Percentiles rank a stretch among this genome's conserved stretches.
These are phyloP conservation scores for Brachyptera putata DNA, from an alignment of 2,888 invertebrate species.

Conservation along the genomic window DNA sequence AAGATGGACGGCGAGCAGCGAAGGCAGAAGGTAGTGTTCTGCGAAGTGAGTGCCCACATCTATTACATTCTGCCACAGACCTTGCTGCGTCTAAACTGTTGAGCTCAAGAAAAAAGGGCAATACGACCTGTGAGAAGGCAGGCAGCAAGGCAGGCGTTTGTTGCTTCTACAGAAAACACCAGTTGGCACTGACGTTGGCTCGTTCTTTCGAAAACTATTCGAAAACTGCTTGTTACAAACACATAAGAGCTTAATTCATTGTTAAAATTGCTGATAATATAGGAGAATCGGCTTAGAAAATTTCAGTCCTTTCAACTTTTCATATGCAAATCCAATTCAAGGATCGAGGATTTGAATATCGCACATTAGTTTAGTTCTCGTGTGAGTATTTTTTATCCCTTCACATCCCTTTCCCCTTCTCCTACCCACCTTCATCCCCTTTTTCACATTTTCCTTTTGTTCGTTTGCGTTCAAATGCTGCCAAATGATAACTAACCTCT, in stretches of 20 bases:
- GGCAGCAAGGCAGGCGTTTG: too few relatives aligned
- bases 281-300: background rate
- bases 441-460: too few relatives aligned
- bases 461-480: background rate
- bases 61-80: background rate
- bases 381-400: background rate
- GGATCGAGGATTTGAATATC: constrained; percentile 14
- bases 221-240: background rate
- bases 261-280: constrained; percentile 16
- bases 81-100: background rate
- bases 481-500: constrained; percentile 19
- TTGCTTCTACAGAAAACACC: too few relatives aligned
- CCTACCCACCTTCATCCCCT: too few relatives aligned
- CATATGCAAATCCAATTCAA: constrained; percentile 19
- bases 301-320: constrained; percentile 8
- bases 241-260: background rate
- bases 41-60: background rate
- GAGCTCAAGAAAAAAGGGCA: background rate
- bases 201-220: background rate
- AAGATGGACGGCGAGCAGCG: too few relatives aligned
- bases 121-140: too few relatives aligned
- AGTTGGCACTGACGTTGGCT: background rate
- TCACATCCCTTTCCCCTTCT: too few relatives aligned
- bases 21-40: background rate
- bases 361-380: constrained; percentile 4